Conservation (phyloP, 2,113 vertebrate species). For the Oceanites oceanicus region DNA sequence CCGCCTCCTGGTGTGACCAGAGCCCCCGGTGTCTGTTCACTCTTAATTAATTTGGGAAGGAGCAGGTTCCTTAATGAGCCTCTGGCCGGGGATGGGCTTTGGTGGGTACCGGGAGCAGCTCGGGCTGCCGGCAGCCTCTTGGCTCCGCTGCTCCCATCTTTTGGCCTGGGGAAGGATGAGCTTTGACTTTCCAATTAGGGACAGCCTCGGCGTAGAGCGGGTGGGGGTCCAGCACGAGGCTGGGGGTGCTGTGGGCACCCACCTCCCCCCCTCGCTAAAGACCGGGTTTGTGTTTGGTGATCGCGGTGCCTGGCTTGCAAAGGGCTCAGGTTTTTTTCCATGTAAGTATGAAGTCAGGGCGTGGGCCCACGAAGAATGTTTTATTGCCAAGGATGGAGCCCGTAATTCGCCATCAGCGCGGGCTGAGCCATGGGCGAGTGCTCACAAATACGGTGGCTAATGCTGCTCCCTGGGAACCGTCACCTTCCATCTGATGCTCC, state of each 20-base stretch:
- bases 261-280: not conserved
- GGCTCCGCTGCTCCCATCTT: accelerated
- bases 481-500: not conserved
- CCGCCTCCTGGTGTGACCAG: not conserved
- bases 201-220: not conserved
- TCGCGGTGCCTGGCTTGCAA: not conserved
- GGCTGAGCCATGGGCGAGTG: not conserved
- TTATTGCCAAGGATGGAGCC: not conserved
- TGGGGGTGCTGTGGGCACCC: too few relatives aligned
- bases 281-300: not conserved
- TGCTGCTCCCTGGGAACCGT: not conserved
- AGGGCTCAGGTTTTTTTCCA: not conserved
- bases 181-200: not conserved
- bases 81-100: not conserved
- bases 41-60: not conserved
- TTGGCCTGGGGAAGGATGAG: not conserved
- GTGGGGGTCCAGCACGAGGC: not conserved
- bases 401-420: accelerated
- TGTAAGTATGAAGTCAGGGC: accelerated
- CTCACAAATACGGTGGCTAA: accelerated
- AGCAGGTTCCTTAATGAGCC: not conserved
- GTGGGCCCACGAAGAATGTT: not conserved
- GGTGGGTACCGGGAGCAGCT: not conserved
- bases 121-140: not conserved
- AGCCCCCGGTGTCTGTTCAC: not conserved